phyloP scores from a whole-genome alignment of 2,888 invertebrate genomes.

The Odontocolon sp. region DNA sequence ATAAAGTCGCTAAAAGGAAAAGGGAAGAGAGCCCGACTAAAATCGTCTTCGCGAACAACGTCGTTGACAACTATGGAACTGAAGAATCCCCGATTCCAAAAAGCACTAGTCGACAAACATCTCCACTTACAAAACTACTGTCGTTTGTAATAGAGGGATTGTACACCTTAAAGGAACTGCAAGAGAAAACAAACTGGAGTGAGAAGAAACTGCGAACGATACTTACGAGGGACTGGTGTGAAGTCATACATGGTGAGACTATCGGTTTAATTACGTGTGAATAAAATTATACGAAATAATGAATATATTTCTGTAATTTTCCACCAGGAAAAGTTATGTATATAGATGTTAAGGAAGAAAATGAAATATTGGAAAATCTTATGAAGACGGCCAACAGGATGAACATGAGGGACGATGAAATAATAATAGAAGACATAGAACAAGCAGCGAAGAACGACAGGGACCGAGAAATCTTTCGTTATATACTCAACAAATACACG shows the following conservation, averaged over 20 bases:
- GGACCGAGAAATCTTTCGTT: neutral
- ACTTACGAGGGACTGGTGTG: neutral
- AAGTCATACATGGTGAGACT: neutral
- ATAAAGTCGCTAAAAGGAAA: neutral
- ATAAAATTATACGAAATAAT: neutral
- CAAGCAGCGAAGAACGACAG: neutral
- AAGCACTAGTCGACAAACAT: neutral
- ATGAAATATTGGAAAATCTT: neutral
- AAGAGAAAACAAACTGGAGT: neutral
- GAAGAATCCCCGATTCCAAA: neutral
- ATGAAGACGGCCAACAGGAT: neutral
- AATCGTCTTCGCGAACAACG: neutral
- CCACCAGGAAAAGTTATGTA: neutral
- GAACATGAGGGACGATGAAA: neutral
- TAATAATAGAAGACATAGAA: neutral
- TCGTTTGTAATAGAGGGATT: neutral
- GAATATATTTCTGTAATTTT: neutral
- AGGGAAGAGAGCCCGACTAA: neutral
- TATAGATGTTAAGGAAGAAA: neutral
- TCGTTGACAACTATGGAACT: neutral
- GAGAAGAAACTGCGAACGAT: neutral
- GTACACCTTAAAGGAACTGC: neutral
- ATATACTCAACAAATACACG: neutral
- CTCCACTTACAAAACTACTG: neutral
- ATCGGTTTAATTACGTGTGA: neutral